phyloP scores from a whole-genome alignment of 2,797 vertebrate genomes.

The Anniella stebbinsi region DNA sequence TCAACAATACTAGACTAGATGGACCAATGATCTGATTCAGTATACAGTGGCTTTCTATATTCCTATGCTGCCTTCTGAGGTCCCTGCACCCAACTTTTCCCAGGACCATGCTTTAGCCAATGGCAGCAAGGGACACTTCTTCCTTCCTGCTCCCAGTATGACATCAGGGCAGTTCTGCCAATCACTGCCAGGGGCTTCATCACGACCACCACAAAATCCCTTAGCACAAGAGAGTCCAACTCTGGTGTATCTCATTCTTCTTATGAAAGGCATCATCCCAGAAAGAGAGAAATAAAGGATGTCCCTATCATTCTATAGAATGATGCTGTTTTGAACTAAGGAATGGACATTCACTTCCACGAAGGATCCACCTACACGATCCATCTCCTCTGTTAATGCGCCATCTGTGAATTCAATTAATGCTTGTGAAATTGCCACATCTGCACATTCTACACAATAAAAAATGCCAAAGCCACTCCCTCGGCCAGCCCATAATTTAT shows the following conservation, averaged over 20 bases:
- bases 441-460: conserved; percentile 60
- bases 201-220: neutral
- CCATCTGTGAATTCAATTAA: conserved; percentile 51
- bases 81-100: neutral
- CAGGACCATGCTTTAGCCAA: neutral
- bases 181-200: neutral
- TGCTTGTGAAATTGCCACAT: conserved; percentile 58
- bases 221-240: neutral
- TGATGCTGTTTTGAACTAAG: neutral
- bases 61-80: neutral
- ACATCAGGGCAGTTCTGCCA: neutral
- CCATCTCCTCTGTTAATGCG: conserved; percentile 33
- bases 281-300: neutral
- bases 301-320: neutral
- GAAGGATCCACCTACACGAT: conserved; percentile 8
- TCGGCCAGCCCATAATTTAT: conserved; percentile 60
- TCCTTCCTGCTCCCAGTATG: no score
- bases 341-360: neutral
- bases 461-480: conserved; percentile 45
- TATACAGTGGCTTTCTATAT: no score
- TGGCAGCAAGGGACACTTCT: neutral
- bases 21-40: no score
- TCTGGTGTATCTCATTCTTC: neutral
- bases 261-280: neutral
- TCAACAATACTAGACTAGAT: no score